Evolutionary conservation across 2,113 vertebrate genomes (phyloP), one percentile per base, ranked within the genome.

Genomic region (Neoarius graeffei): DNA sequence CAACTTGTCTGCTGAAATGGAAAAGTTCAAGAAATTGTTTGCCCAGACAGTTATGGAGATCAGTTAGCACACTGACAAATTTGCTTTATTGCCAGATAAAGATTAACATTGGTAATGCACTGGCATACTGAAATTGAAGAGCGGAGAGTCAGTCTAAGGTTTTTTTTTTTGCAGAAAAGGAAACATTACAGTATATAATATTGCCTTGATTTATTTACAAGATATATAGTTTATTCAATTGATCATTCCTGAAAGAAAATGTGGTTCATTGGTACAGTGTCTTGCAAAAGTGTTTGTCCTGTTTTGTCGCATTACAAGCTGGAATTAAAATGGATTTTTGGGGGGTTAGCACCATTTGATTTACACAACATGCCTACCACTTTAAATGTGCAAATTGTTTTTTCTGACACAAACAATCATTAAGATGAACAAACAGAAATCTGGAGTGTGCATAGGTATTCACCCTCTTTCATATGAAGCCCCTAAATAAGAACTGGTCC

Each of bases 121-220:
- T 73, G 8, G 30, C 19, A 42, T 48, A 82, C 13, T 60, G 56
- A 8, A 59, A 60, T 35, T 64, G 30, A 48, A 82, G 13, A 60
- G 54, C 14, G 5, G 27, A 57, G 77, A 35, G 17, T 23, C 80
- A 42, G 54, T 81, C 15, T 56, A 42, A n/a, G 76, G 19, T 20
- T 20, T 13, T 25, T 74, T 48, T 74, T 76, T 76, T 50, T 17
- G 35, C 71, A 50, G 4, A 77, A 5, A 77, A 77, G 14, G 11
- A 52, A 52, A 52, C 1, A 77, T 15, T 48, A 52, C 42, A 42
- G 42, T 42, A 42, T 25, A 64, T 64, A 83, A 50, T 64, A 48
- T n/a, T 83, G 80, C 7, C 19, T 35, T n/a, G 59, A 83, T 83
- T 50, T 48, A 48, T 83, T 64, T 83, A 25, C 25, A 77, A 77